Base-by-base conservation (phyloP, 35 echinoderm and acorn worm species). In the Lytechinus pictus region DNA sequence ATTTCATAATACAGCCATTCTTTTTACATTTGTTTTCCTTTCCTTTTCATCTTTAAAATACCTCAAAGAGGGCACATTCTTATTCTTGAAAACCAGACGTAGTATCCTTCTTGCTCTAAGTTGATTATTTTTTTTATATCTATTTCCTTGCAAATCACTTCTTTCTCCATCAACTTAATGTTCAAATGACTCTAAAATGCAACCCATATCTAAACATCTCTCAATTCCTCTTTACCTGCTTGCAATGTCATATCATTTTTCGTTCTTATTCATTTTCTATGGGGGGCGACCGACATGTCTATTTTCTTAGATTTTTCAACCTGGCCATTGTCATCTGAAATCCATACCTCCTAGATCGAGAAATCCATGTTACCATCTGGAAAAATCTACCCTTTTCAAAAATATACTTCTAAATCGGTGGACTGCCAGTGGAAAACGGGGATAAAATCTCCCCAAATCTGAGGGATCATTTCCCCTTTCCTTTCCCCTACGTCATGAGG, bases 291-390 rank as follows among this genome's bases (percentile, higher is more conserved):
- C 1, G 7, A 4, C n/a, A 4, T 24, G 21, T n/a, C 4, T 71
- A 79, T 79, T 79, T 79, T 79, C 61, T 71, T 71, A 71, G 61
- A 13, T 19, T 71, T 16, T 71, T 71, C 66, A 7, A 19, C 66
- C 66, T n/a, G 0, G 7, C 66, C n/a, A 24, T 79, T 79, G 66
- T 79, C 66, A n/a, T 79, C 4, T 79, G 66, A 79, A 79, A 79
- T 79, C 19, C 21, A 79, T 79, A 79, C 66, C 66, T 79, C 16
- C 66, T 79, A 79, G 14, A 79, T 24, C n/a, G 21, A 79, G 66
- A 79, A 79, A 79, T 79, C 66, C 66, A 79, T 79, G 66, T 79
- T 79, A n/a, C 19, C 66, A 79, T 79, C 66, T 79, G 66, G 66
- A 24, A 4, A 79, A 79, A 79, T 79, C 66, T n/a, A n/a, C 66